phyloP scores from a whole-genome alignment of 2,888 invertebrate species.

The Caenorhabditis japonica region DNA sequence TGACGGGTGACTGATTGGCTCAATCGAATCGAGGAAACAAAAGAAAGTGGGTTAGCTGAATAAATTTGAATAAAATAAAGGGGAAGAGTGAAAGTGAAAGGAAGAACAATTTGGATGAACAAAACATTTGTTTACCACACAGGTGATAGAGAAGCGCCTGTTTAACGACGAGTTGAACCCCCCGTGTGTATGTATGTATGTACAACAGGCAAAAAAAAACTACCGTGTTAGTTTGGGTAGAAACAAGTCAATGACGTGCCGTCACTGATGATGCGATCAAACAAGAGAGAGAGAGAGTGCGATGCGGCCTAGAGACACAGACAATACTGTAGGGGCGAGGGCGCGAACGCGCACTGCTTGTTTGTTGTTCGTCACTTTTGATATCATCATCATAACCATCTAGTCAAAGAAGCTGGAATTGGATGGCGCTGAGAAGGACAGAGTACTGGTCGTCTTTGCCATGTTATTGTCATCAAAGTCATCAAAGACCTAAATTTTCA shows the following conservation, averaged over 20 bases:
- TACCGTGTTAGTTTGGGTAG: slow-evolving; percentile 16
- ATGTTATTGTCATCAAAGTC: no score
- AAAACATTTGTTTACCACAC: no score
- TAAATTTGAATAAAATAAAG: background rate
- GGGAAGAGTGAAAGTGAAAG: no score
- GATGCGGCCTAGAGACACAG: slow-evolving; percentile 16
- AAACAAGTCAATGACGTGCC: slow-evolving; percentile 53
- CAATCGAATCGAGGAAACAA: background rate
- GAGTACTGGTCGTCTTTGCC: no score
- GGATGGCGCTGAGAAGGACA: no score
- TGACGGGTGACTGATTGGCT: slow-evolving; percentile 19
- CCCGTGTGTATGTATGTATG: no score
- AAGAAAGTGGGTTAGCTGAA: slow-evolving; percentile 39
- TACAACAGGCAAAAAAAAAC: no score
- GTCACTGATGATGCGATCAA: slow-evolving; percentile 51
- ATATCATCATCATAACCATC: slow-evolving; percentile 32
- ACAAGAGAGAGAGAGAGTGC: slow-evolving; percentile 31
- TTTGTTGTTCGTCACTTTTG: slow-evolving; percentile 48
- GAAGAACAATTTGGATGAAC: no score
- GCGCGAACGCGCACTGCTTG: slow-evolving; percentile 17
- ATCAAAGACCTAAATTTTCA: no score
- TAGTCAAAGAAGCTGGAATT: slow-evolving; percentile 9
- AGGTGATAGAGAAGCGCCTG: no score
- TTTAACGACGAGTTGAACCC: no score
- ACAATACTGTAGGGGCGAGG: background rate